Evolutionary conservation across 2,113 vertebrate genomes (phyloP).

Genomic region (Saguinus imperator): DNA sequence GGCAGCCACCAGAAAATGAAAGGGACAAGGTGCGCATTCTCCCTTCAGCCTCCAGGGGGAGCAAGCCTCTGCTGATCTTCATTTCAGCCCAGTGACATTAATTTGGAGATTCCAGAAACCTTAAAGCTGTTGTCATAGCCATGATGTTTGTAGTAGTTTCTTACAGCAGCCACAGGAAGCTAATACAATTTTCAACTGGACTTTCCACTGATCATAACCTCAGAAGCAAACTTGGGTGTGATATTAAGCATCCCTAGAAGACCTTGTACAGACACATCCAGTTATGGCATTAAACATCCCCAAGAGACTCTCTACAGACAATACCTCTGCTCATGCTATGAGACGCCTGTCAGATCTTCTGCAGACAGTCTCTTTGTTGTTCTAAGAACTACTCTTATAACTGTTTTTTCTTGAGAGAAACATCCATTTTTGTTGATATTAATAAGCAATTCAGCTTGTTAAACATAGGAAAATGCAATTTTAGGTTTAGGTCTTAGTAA

Average conservation of each 20-base stretch:
- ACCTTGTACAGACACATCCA: not conserved
- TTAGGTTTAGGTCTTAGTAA: not conserved
- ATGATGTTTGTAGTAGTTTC: not conserved
- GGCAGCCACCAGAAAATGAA: not conserved
- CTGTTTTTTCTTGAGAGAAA: not conserved
- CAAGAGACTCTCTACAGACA: not conserved
- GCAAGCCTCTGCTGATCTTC: too few species aligned
- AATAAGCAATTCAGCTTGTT: slow-evolving; percentile 9
- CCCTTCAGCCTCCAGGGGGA: not conserved
- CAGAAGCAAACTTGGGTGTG: not conserved
- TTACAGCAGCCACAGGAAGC: not conserved
- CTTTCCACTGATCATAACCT: not conserved
- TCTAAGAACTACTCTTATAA: not conserved
- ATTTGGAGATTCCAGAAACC: not conserved
- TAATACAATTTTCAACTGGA: not conserved
- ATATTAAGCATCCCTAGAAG: not conserved
- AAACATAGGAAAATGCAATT: slow-evolving; percentile 29
- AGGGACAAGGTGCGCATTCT: not conserved
- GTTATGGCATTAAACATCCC: not conserved
- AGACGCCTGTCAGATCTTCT: not conserved
- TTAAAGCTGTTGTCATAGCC: not conserved
- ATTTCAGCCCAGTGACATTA: not conserved
- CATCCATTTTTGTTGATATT: not conserved
- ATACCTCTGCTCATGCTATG: not conserved
- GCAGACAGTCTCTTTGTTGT: not conserved